Evolutionary conservation across 2,888 invertebrate genomes (phyloP).

Genomic region (Lingula anatina): DNA sequence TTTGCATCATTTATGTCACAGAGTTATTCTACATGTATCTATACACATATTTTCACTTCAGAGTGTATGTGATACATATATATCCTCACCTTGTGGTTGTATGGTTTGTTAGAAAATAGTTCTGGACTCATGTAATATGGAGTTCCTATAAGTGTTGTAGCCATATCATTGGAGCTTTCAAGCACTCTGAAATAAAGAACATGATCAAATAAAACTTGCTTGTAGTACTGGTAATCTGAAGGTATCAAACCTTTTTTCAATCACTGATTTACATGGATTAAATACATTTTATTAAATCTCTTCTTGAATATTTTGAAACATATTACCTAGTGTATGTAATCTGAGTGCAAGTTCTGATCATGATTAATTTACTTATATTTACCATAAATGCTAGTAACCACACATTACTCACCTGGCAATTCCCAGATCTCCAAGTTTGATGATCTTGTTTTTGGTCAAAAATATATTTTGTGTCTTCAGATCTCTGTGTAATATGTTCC

Average conservation of each 20-base stretch:
- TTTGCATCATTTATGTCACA: no score
- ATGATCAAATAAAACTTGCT: neutral
- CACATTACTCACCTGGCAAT: conserved; percentile 52
- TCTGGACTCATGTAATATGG: conserved; percentile 56
- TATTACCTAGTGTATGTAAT: no score
- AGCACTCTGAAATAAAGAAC: conserved; percentile 40
- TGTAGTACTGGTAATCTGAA: neutral
- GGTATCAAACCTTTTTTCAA: no score
- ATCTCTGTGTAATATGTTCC: conserved; percentile 54
- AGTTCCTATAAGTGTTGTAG: conserved; percentile 54
- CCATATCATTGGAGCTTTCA: conserved; percentile 52
- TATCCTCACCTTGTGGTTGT: conserved; percentile 53
- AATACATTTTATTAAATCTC: no score
- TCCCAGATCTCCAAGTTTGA: conserved; percentile 55
- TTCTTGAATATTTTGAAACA: no score
- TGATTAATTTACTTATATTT: no score
- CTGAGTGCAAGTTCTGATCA: no score
- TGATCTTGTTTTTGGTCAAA: conserved; percentile 53
- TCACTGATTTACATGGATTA: no score
- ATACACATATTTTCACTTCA: no score
- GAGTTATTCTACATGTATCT: neutral
- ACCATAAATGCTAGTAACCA: no score
- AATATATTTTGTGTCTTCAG: conserved; percentile 55
- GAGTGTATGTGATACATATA: no score
- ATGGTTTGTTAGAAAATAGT: conserved; percentile 53